A percentile compares a stretch with the other conserved stretches of the same genome.
Evolutionary conservation across 2,113 vertebrate species (phyloP).

Genomic region (Notarius quadriscutis): DNA sequence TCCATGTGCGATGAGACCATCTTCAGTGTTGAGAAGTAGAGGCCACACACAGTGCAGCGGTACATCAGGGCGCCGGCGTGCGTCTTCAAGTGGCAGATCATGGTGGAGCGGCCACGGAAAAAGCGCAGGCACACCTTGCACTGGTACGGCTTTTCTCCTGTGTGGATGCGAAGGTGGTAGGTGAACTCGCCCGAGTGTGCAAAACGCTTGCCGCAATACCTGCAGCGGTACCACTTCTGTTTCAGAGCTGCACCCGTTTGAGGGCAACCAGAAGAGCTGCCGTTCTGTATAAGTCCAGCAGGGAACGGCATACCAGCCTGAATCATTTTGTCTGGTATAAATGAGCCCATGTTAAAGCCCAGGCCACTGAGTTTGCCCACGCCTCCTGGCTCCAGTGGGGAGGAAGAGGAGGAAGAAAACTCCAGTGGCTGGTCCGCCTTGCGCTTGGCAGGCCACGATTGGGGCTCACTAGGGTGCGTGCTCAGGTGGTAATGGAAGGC

Average conservation of each 20-base stretch:
- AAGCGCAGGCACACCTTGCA: constrained; percentile 97
- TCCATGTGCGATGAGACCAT: constrained; percentile 95
- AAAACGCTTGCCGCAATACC: constrained; percentile 93
- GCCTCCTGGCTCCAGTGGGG: constrained; percentile 55
- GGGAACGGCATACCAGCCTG: constrained; percentile 61
- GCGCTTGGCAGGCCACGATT: constrained; percentile 65
- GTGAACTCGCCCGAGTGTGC: constrained; percentile 98
- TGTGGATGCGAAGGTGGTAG: constrained; percentile 96
- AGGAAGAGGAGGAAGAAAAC: constrained; percentile 62
- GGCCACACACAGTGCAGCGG: constrained; percentile 91
- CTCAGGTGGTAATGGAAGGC: constrained; percentile 87
- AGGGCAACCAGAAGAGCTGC: constrained; percentile 55
- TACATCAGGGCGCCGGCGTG: constrained; percentile 97
- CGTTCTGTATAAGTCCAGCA: constrained; percentile 58
- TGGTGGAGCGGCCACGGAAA: constrained; percentile 95
- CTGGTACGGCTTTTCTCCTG: constrained; percentile 96
- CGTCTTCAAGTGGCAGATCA: constrained; percentile 98
- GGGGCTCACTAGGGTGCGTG: constrained; percentile 76
- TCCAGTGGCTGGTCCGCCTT: constrained; percentile 66
- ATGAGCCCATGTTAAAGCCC: constrained; percentile 60
- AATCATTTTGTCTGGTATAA: constrained; percentile 64
- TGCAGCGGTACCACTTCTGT: constrained; percentile 91
- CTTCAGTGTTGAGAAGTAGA: constrained; percentile 96
- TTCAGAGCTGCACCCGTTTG: constrained; percentile 70
- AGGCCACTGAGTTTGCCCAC: constrained; percentile 58